A percentile compares a stretch with the other conserved stretches of the same genome.
Conservation (phyloP, 2,888 invertebrate species). For the Chrysolina americana region DNA sequence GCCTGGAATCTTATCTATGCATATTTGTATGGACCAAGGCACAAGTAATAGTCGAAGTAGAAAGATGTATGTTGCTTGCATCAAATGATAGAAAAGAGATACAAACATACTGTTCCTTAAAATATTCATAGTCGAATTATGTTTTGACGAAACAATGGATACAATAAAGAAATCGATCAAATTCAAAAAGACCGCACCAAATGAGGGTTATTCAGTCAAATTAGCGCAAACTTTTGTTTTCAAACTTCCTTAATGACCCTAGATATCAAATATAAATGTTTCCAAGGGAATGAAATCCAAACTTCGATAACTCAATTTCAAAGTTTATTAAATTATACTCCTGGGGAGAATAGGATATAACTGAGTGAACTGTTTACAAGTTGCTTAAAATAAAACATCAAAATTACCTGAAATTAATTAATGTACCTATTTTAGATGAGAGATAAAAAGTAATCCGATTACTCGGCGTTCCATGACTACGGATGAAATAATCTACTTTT, state of each 20-base stretch:
- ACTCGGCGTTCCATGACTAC: constrained; percentile 37
- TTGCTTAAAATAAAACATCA: constrained; percentile 45
- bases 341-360: constrained; percentile 22
- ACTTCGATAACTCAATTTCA: constrained; percentile 22
- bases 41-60: too few relatives aligned
- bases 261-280: constrained; percentile 16
- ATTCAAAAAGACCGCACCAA: too few relatives aligned
- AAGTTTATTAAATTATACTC: constrained; percentile 1
- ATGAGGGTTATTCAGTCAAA: not conserved
- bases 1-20: too few relatives aligned
- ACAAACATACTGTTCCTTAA: too few relatives aligned
- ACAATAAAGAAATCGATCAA: too few relatives aligned
- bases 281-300: not conserved
- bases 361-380: constrained; percentile 37
- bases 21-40: too few relatives aligned
- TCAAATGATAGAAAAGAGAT: too few relatives aligned
- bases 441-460: constrained; percentile 50
- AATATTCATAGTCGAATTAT: too few relatives aligned
- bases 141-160: too few relatives aligned
- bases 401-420: constrained; percentile 50
- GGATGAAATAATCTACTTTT: constrained; percentile 40
- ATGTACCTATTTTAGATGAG: constrained; percentile 36
- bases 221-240: not conserved
- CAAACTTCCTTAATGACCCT: not conserved
- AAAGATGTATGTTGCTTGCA: too few relatives aligned